These are phyloP conservation scores for Austrofundulus limnaeus DNA, from an alignment of 2,113 vertebrate genomes.

Conservation along the genomic window DNA sequence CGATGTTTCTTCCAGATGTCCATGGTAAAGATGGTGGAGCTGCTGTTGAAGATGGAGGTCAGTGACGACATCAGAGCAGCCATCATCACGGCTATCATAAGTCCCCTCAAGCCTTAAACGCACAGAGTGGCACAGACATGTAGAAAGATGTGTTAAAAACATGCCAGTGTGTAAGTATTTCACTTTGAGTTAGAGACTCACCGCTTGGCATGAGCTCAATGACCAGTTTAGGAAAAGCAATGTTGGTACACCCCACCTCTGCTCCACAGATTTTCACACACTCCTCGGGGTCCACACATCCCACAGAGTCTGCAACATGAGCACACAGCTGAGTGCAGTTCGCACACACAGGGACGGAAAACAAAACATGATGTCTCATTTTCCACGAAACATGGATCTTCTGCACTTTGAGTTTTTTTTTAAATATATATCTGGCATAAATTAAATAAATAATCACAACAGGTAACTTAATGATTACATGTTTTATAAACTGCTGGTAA, in stretches of 20 bases:
- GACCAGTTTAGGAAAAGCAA: slow-evolving; percentile 89
- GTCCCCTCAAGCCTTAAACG: slow-evolving; percentile 84
- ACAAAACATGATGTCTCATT: slow-evolving; percentile 16
- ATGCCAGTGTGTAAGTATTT: background rate
- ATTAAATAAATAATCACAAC: too few relatives aligned
- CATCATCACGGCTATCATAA: slow-evolving; percentile 93
- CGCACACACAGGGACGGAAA: background rate
- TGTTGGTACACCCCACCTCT: slow-evolving; percentile 90
- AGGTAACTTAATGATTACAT: too few relatives aligned
- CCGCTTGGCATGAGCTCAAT: slow-evolving; percentile 90
- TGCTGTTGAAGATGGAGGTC: slow-evolving; percentile 92
- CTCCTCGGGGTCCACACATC: slow-evolving; percentile 88
- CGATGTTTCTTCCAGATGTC: slow-evolving; percentile 90
- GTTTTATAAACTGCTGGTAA: too few relatives aligned
- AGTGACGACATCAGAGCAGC: slow-evolving; percentile 89
- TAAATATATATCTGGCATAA: too few relatives aligned
- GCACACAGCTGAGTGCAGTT: slow-evolving; percentile 3
- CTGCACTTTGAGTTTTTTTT: too few relatives aligned
- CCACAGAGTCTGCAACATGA: slow-evolving; percentile 81
- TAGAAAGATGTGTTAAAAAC: background rate
- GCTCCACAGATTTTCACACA: slow-evolving; percentile 83
- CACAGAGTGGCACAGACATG: background rate
- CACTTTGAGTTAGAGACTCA: slow-evolving; percentile 62
- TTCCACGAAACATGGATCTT: background rate
- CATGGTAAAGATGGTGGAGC: slow-evolving; percentile 91